Percentiles rank a stretch among this genome's conserved stretches.
Evolutionary conservation across 2,888 invertebrate species (phyloP).

Genomic region (Frankliniella fusca): DNA sequence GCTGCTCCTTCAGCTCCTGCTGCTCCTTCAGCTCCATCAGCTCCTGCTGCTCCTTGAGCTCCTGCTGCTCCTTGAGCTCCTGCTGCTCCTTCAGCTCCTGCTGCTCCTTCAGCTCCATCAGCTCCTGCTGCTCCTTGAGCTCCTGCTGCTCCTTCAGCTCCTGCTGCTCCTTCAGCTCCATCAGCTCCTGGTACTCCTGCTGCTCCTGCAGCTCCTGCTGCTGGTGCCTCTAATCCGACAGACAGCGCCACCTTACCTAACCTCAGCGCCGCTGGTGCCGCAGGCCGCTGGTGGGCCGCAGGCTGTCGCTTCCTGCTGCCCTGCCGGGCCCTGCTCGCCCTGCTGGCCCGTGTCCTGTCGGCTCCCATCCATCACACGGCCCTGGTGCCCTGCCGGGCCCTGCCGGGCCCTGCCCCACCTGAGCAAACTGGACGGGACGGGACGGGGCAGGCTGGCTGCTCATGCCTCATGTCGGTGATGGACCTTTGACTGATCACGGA

Average conservation of each 20-base stretch:
- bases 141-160: no score
- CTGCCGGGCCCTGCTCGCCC: neutral
- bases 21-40: no score
- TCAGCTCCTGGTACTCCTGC: neutral
- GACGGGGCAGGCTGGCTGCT: neutral
- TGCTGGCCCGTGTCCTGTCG: neutral
- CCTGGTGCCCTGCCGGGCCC: neutral
- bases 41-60: no score
- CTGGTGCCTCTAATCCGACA: no score
- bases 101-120: no score
- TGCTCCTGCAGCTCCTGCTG: neutral
- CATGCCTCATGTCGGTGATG: slow-evolving; percentile 3
- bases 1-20: no score
- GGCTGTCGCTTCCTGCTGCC: neutral
- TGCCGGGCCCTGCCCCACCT: neutral
- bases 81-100: no score
- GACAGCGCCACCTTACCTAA: no score
- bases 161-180: no score
- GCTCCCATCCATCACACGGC: neutral
- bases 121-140: no score
- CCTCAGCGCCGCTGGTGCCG: no score
- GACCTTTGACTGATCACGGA: slow-evolving; percentile 19
- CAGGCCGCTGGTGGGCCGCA: neutral
- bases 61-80: no score
- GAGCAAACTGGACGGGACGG: slow-evolving; percentile 19